Base-by-base conservation (phyloP, 2,797 vertebrate species). In the Eutrigla gurnardus region DNA sequence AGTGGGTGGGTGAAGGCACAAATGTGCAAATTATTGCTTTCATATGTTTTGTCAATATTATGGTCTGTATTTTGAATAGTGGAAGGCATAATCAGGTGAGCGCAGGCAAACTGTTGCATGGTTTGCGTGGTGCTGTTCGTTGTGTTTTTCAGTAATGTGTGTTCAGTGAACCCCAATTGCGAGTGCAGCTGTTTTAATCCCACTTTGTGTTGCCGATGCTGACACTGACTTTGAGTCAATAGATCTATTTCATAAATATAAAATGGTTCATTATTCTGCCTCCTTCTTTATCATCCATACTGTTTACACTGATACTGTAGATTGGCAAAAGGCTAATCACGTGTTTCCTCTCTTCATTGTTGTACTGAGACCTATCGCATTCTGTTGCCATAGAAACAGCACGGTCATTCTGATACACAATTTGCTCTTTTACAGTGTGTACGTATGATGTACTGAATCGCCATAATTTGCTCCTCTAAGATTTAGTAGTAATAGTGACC, bases 311-410 rank as follows among this genome's bases (percentile, higher is more conserved):
- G 43, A 49, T 50, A 11, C 25, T 25, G 25, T 25, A 25, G 10
- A 36, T 17, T 40, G 18, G 36, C 10, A 39, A 36, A 71, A 50
- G 18, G 25, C 35, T 17, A 0, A n/a, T 35, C 52, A 35, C 7
- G n/a, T 52, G 14, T 50, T 37, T 52, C 6, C 55, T 54, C 15
- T 7, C 2, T 12, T 7, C 45, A 6, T 54, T 60, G 55, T 53
- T 6, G 42, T 43, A 43, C 35, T 68, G 42, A 43, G n/a, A 65
- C 40, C 6, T 15, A 36, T 49, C 61, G 18, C 46, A 54, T 65
- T 65, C 7, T 55, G 68, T 83, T 82, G 53, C 67, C 79, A 78
- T 78, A 54, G 81, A 57, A 66, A 82, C 74, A 25, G n/a, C 52
- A 15, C 25, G 47, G 47, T 50, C 1, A 25, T 25, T 25, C 25